Base-by-base conservation (phyloP, 2,888 invertebrate species). In the Girardia tigrina region DNA sequence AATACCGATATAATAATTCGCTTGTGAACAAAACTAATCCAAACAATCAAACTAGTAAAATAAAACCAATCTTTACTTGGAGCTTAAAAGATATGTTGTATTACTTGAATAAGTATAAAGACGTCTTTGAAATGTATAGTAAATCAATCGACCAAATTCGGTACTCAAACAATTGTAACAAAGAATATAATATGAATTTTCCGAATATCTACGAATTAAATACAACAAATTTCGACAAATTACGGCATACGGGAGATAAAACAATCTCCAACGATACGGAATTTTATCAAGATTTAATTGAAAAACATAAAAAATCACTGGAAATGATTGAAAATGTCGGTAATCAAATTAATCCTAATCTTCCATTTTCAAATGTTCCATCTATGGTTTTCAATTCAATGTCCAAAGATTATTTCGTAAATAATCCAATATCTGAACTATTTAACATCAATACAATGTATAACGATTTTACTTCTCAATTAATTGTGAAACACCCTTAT, bases 321-420 rank as follows among this genome's bases (percentile, higher is more conserved):
- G 56, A 56, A 56, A 56, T 56, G 56, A 56, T 56, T 56, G 56
- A 56, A 56, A 56, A 56, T 56, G 56, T 56, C n/a, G 56, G 56
- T n/a, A 56, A 56, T n/a, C n/a, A 16, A 56, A 56, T 56, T 12
- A n/a, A 56, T 56, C 56, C 56, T 6, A 56, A 16, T 56, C 4
- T 56, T n/a, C 6, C n/a, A 6, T 56, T 56, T 6, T 8, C 56
- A 2, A 16, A 56, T 16, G 23, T 4, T 56, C 6, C 56, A 16
- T 20, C 56, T 12, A 8, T 56, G n/a, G 20, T 20, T 12, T 56
- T 56, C n/a, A 56, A 56, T 8, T n/a, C 56, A 6, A 6, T 56
- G 56, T 36, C 36, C 16, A 36, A 36, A 36, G 36, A 36, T 12
- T 36, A 36, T 16, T 8, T 36, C 36, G 16, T 16, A 12, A 56